These are phyloP conservation scores for Bruchidius siliquastri DNA, from an alignment of 2,888 invertebrate species.

Conservation along the genomic window DNA sequence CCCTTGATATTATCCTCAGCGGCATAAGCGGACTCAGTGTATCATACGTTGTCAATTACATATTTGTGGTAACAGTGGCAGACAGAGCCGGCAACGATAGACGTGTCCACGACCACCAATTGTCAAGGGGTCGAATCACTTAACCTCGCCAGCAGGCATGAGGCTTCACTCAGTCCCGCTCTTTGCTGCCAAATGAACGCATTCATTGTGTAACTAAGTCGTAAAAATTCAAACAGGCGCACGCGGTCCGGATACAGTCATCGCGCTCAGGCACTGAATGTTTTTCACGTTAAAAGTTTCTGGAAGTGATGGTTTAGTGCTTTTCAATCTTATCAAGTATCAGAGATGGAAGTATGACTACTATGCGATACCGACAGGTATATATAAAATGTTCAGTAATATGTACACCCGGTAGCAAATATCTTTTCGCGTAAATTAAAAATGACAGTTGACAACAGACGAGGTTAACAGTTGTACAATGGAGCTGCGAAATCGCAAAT, in stretches of 20 bases:
- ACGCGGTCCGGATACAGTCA: neutral
- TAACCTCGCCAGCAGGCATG: conserved; percentile 29
- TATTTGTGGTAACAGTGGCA: neutral
- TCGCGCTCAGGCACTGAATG: neutral
- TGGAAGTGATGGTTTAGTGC: no score
- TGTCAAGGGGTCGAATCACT: conserved; percentile 41
- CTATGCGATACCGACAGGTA: no score
- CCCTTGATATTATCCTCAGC: no score
- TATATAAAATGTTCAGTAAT: no score
- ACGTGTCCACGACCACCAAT: conserved; percentile 30
- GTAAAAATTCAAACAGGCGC: neutral
- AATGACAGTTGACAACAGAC: no score
- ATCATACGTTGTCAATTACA: neutral
- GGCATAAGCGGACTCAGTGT: neutral
- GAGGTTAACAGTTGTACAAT: no score
- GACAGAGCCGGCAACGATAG: conserved; percentile 23
- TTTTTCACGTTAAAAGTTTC: no score
- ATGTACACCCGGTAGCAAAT: no score
- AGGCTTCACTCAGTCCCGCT: neutral
- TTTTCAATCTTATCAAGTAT: no score
- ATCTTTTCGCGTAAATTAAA: no score
- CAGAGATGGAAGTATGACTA: no score
- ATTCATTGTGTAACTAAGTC: neutral
- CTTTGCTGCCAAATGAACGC: neutral
- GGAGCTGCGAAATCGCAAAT: no score